A percentile compares a stretch with the other conserved stretches of the same genome.
phyloP scores from a whole-genome alignment of 2,113 vertebrate genomes.

The Brachionichthys hirsutus region DNA sequence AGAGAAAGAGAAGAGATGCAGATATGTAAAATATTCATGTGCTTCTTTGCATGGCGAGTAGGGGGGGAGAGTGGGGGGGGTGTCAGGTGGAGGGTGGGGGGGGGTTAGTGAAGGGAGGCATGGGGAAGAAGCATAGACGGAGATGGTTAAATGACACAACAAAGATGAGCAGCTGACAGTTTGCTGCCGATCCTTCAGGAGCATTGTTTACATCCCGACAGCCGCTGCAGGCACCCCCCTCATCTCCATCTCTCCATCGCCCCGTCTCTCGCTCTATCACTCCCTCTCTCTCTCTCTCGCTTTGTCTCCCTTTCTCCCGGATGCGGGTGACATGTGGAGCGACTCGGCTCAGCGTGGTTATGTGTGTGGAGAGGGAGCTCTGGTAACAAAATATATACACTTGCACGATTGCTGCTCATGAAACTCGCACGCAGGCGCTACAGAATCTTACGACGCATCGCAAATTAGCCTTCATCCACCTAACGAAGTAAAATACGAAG shows the following conservation, averaged over 20 bases:
- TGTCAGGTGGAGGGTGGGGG: constrained; percentile 78
- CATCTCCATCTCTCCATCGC: constrained; percentile 73
- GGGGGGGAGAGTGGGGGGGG: constrained; percentile 70
- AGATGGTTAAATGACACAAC: constrained; percentile 98
- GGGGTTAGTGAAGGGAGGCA: constrained; percentile 76
- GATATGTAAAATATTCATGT: constrained; percentile 99
- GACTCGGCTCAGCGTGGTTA: constrained; percentile 48
- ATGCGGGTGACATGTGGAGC: constrained; percentile 75
- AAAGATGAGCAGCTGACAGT: constrained; percentile 97
- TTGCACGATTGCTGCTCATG: constrained; percentile 29
- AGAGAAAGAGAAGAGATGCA: constrained; percentile 79
- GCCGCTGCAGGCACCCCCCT: constrained; percentile 83
- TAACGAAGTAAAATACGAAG: constrained; percentile 45
- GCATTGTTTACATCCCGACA: constrained; percentile 91
- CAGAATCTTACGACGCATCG: constrained; percentile 21
- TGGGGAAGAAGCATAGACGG: constrained; percentile 71
- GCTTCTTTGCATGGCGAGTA: constrained; percentile 78
- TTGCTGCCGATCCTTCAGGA: constrained; percentile 92
- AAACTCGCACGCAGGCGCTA: constrained; percentile 11
- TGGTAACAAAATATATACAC: constrained; percentile 56
- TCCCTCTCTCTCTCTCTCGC: constrained; percentile 67
- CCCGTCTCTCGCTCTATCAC: constrained; percentile 69
- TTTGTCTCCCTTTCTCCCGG: constrained; percentile 72
- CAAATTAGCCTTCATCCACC: constrained; percentile 51
- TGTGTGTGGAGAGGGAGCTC: constrained; percentile 22